These are phyloP conservation scores for Carassius carassius DNA, from an alignment of 2,113 vertebrate genomes.

Conservation along the genomic window DNA sequence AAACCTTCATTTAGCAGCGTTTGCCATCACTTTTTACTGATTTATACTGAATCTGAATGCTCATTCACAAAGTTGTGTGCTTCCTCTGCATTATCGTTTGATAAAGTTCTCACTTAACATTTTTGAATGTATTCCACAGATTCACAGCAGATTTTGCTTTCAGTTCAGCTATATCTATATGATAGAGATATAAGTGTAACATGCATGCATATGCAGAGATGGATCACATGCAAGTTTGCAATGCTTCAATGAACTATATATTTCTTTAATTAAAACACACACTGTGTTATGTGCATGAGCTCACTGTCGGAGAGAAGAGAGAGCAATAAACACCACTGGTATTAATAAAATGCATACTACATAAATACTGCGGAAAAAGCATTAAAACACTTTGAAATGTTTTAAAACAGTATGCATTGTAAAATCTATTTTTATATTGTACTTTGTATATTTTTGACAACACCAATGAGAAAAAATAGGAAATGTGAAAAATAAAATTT, in stretches of 20 bases:
- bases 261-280: neutral
- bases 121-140: neutral
- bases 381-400: too few species aligned
- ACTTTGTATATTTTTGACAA: too few species aligned
- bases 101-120: neutral
- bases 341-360: too few species aligned
- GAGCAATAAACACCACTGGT: neutral
- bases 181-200: too few species aligned
- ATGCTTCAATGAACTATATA: too few species aligned
- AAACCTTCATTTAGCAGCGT: neutral
- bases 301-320: neutral
- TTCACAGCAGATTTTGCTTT: neutral
- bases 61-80: neutral
- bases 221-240: too few species aligned
- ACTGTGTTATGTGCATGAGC: neutral
- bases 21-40: neutral
- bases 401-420: too few species aligned
- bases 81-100: neutral
- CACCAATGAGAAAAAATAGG: too few species aligned
- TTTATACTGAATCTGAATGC: neutral
- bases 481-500: neutral
- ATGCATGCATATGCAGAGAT: too few species aligned
- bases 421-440: too few species aligned
- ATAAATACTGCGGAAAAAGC: too few species aligned
- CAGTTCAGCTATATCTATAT: neutral